Evolutionary conservation across 2,113 vertebrate species (phyloP), one percentile per base, ranked within the genome.

Genomic region (Triplophysa tibetana): DNA sequence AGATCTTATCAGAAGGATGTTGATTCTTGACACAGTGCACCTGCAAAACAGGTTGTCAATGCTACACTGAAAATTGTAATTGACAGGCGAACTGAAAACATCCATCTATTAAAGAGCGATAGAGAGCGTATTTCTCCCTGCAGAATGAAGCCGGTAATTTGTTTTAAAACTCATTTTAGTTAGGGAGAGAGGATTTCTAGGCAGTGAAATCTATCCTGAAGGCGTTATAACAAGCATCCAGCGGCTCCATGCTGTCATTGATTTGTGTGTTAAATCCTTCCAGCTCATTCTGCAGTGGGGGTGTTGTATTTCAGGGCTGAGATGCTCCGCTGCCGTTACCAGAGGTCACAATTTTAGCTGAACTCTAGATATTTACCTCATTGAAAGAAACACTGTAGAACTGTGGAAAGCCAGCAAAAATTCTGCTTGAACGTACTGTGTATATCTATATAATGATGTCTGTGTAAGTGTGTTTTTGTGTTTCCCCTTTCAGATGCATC

Each of bases 181-280:
- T 77, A 16, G 45, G 23, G 29, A 52, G 50, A 65, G 43, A 76
- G 23, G 61, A 19, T 76, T 64, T 76, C 23, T 48, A 75, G 48
- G 33, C 74, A 77, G 10, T 65, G 62, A 13, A 77, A 77, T 54
- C 43, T 38, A 54, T 54, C 48, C 26, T 23, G 26, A 65, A 77
- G 43, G 45, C 8, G 11, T 77, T 65, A 29, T 54, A 65, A 77
- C 62, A 64, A 63, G 60, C 73, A 63, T 75, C 24, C 41, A 45
- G 58, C 48, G 41, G 23, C 21, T 63, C 60, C 52, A 33, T 63
- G 48, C 41, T 52, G 61, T 19, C 74, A 77, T 77, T 65, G 74
- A 77, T 77, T 77, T 65, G 45, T 77, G 74, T 33, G 74, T 65
- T 50, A 65, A 77, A 77, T 77, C 45, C 74, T 65, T 77, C 62